Evolutionary conservation across 2,888 invertebrate species (phyloP).

Genomic region (Eudemis profundana): DNA sequence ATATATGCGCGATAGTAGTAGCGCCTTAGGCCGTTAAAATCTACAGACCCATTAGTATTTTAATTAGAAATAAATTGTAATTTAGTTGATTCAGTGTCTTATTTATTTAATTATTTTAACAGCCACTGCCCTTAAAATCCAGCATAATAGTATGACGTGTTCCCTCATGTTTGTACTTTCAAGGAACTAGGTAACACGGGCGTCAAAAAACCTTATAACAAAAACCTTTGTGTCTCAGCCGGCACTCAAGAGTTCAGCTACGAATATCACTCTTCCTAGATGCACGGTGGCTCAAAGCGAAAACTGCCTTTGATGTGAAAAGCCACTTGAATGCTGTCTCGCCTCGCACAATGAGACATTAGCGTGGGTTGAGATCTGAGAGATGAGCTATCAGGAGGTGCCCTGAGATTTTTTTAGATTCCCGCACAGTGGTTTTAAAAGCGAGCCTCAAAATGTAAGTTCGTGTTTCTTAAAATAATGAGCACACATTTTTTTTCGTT

Average conservation of each 20-base stretch:
- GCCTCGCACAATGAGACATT: conserved; percentile 44
- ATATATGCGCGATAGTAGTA: too few species aligned
- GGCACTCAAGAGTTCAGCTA: conserved; percentile 11
- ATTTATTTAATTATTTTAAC: too few species aligned
- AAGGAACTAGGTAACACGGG: background rate
- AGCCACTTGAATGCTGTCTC: conserved; percentile 45
- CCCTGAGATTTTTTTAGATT: conserved; percentile 24
- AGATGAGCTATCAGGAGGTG: conserved; percentile 39
- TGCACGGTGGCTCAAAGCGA: conserved; percentile 40
- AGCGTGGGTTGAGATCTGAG: conserved; percentile 35
- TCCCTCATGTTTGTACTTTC: background rate
- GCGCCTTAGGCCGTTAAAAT: too few species aligned
- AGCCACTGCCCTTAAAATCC: too few species aligned
- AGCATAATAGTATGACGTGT: too few species aligned
- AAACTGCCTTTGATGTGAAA: conserved; percentile 44
- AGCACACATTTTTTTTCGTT: too few species aligned
- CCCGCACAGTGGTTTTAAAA: background rate
- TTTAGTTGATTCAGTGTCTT: too few species aligned
- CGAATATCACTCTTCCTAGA: conserved; percentile 41
- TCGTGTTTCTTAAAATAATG: too few species aligned
- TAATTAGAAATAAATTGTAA: too few species aligned
- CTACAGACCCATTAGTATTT: too few species aligned
- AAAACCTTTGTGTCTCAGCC: conserved; percentile 27
- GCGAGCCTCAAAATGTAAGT: too few species aligned
- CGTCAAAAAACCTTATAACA: background rate